A percentile compares a stretch with the other conserved stretches of the same genome.
phyloP scores from a whole-genome alignment of 2,888 invertebrate species.

The Chromoteleia sp. region DNA sequence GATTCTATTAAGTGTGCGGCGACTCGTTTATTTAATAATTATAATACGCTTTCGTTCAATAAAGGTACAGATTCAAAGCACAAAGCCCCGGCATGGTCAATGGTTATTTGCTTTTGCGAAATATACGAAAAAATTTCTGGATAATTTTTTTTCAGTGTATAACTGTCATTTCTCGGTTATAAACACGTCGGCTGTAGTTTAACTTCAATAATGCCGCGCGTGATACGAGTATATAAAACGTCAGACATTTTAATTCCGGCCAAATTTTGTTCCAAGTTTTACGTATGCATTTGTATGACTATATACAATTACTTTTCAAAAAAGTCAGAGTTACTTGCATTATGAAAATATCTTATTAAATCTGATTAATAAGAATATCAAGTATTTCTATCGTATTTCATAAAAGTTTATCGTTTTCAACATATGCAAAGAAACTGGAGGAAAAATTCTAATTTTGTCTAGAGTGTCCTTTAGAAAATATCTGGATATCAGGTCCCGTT shows the following conservation, averaged over 20 bases:
- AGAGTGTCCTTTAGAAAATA: constrained; percentile 7
- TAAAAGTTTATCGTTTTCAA: constrained; percentile 5
- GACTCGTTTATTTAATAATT: not conserved
- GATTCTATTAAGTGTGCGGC: constrained; percentile 5
- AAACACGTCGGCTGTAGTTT: constrained; percentile 16
- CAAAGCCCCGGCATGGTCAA: not conserved
- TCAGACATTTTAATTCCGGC: constrained; percentile 11
- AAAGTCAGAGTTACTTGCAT: too few relatives aligned
- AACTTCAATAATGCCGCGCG: constrained; percentile 18
- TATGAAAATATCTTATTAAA: not conserved
- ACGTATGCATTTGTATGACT: not conserved
- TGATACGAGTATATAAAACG: constrained; percentile 4
- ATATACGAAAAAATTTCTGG: not conserved
- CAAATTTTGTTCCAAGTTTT: not conserved
- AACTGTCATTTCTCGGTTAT: constrained; percentile 19
- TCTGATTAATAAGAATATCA: constrained; percentile 1
- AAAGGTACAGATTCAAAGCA: too few relatives aligned
- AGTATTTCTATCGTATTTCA: not conserved
- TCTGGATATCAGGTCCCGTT: constrained; percentile 40
- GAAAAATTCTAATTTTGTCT: not conserved
- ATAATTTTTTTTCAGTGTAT: constrained; percentile 1
- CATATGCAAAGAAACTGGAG: constrained; percentile 6
- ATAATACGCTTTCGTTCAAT: too few relatives aligned
- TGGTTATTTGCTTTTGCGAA: not conserved
- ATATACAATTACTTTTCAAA: not conserved